phyloP scores from a whole-genome alignment of 2,113 vertebrate genomes.

The Lasiurus cinereus region DNA sequence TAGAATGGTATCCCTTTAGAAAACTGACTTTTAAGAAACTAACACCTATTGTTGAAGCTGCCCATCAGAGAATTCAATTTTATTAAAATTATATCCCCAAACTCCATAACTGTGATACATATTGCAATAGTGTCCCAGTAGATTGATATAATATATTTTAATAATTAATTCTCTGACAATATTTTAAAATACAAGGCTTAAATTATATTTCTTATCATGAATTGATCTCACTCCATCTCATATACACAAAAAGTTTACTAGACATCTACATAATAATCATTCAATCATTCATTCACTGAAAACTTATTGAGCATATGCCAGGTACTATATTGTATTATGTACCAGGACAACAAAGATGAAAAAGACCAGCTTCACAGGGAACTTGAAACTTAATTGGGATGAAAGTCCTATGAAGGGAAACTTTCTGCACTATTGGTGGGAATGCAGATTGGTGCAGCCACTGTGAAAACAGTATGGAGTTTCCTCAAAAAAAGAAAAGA shows the following conservation, averaged over 20 bases:
- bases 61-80: neutral
- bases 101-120: neutral
- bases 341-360: neutral
- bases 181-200: neutral
- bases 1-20: neutral
- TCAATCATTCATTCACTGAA: constrained; percentile 28
- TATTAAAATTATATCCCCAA: constrained; percentile 37
- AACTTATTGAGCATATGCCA: neutral
- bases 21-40: neutral
- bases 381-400: neutral
- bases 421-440: neutral
- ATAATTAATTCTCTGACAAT: neutral
- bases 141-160: constrained; percentile 4
- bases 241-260: neutral
- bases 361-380: neutral
- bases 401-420: neutral
- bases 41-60: neutral
- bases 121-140: neutral
- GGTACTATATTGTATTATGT: neutral
- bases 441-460: neutral
- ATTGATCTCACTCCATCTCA: neutral
- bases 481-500: neutral
- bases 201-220: neutral
- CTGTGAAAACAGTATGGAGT: neutral
- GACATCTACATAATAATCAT: neutral